Percentiles rank a stretch among this genome's conserved stretches.
Conservation (phyloP, 2,888 invertebrate genomes). For the Lithophane socia region DNA sequence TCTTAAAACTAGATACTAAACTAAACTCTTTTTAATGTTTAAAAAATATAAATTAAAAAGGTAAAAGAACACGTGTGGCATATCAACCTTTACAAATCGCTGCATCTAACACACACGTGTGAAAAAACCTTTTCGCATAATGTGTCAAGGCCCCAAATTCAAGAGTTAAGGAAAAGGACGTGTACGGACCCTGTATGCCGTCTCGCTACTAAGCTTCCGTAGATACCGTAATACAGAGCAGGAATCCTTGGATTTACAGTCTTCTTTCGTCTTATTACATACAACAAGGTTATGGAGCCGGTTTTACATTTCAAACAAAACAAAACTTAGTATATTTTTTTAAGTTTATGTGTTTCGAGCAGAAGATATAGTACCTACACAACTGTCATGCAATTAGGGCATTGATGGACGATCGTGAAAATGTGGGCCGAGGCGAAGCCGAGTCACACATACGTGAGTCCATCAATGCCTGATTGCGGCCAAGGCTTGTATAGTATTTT, state of each 20-base stretch:
- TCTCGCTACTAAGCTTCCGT: neutral
- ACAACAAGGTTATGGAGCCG: too few species aligned
- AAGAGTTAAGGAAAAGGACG: slow-evolving; percentile 4
- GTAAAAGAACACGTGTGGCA: neutral
- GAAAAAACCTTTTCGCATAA: neutral
- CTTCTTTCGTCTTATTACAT: neutral
- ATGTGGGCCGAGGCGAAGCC: too few species aligned
- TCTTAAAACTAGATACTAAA: neutral
- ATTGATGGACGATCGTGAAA: too few species aligned
- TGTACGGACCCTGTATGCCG: slow-evolving; percentile 3
- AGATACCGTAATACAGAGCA: neutral
- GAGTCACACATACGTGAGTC: too few species aligned
- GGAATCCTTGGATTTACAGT: slow-evolving; percentile 1
- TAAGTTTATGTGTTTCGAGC: too few species aligned
- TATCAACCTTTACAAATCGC: neutral
- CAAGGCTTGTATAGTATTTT: too few species aligned
- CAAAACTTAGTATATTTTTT: too few species aligned
- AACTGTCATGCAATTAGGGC: too few species aligned
- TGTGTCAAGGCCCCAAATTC: slow-evolving; percentile 21
- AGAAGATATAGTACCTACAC: too few species aligned
- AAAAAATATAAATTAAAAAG: too few species aligned
- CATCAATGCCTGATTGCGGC: too few species aligned
- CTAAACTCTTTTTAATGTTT: neutral
- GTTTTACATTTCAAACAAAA: too few species aligned
- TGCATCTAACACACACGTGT: neutral